Evolutionary conservation across 2,797 vertebrate species (phyloP), one percentile per base, ranked within the genome.

Genomic region (Anguilla marmorata): DNA sequence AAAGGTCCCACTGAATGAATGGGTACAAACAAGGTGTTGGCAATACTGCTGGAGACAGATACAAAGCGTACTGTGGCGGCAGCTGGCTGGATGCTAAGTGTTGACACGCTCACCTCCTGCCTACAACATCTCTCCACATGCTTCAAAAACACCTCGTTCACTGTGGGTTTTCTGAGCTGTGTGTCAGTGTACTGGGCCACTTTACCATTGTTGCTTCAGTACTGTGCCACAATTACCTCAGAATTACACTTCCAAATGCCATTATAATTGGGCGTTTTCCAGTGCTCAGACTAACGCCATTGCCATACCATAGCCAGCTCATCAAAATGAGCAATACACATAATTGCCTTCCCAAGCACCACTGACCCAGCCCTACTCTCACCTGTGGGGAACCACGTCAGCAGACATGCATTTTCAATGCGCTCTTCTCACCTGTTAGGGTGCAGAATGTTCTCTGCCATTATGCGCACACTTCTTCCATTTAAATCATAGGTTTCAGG

Each of bases 201-300:
- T 79, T 45, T 45, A 4, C 69, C 8, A 27, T 8, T 74, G 11
- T 14, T 79, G 16, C 21, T 5, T 74, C 27, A 74, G 27, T n/a
- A 1, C 72, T 33, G 12, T 37, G 33, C 33, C 37, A 79, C 74
- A 79, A 79, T 79, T 79, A 79, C 45, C 33, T 45, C 33, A 45
- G 74, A 79, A 79, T 79, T 79, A 79, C 45, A 45, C 74, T 41
- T 79, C 74, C 74, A 79, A 45, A 79, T 79, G 14, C 14, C 11
- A 9, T 79, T 45, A 24, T 79, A 79, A 79, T 79, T 79, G 27
- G 12, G 3, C 30, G 19, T 27, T 11, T 41, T 41, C 37, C 74
- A 16, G 4, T 8, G 37, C 37, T 37, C 37, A 79, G 16, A 41
- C 74, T 41, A 79, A 79, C 45, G 33, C 12, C 37, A 12, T 79